Base-by-base conservation (phyloP, 2,113 vertebrate species). In the Zingel zingel region DNA sequence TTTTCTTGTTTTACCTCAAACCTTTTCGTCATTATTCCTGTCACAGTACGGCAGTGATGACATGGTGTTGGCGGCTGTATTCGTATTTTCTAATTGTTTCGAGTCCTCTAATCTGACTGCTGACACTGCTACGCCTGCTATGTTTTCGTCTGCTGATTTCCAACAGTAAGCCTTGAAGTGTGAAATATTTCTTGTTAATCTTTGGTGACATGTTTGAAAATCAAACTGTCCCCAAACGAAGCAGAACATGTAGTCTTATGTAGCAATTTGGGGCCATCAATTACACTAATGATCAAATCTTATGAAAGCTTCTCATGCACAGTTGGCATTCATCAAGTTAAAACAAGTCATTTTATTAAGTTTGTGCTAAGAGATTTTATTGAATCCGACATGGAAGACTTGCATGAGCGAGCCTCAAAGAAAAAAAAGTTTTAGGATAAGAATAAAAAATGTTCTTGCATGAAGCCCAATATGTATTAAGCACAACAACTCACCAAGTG, bases 171-270 rank as follows among this genome's bases (percentile, higher is more conserved):
- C 25, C 30, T 36, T 51, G 16, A 58, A 66, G 19, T 45, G 51
- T 61, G 54, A 51, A 61, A 9, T 58, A 36, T 33, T n/a, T 77
- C n/a, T 70, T 62, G 61, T 50, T 39, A 43, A 59, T 48, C 30
- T 12, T 19, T 21, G 13, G 25, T 50, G 23, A 66, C 59, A 27
- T 23, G 18, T 36, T 30, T 13, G 27, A 27, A 19, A 79, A 63
- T 45, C 27, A 21, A 30, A 11, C 27, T 30, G 4, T 3, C 27
- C 39, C 23, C 19, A n/a, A 53, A 81, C 8, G 14, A 70, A 58
- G 25, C 14, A 2, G 43, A 61, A 21, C 33, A 45, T 50, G 36
- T 30, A n/a, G 62, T 51, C 18, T 36, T 15, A 19, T 23, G 15
- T 0, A 18, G 7, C 21, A 58, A 39, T 33, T n/a, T 27, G 18